These are phyloP conservation scores for Riparia riparia DNA, from an alignment of 2,113 vertebrate species.

Conservation along the genomic window DNA sequence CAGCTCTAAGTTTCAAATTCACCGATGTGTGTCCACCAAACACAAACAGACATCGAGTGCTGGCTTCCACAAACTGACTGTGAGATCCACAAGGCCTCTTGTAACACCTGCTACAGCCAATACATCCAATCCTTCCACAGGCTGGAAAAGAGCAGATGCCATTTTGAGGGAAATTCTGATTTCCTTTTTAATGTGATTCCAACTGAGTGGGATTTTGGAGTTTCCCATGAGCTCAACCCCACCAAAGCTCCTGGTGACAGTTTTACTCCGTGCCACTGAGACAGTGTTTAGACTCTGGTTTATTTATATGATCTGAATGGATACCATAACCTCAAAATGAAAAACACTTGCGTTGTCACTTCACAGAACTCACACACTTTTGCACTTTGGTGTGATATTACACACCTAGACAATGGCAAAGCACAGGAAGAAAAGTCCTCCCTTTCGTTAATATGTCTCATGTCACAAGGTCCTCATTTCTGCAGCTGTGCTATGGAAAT, in stretches of 20 bases:
- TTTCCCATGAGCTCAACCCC: not conserved
- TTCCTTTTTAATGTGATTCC: not conserved
- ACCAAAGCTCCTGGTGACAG: not conserved
- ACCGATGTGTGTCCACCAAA: not conserved
- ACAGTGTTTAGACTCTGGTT: not conserved
- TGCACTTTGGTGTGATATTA: accelerated
- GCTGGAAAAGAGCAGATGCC: not conserved
- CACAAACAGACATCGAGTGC: accelerated
- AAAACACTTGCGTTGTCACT: not conserved
- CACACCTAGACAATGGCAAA: not conserved
- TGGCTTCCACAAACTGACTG: not conserved
- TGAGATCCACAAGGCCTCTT: not conserved
- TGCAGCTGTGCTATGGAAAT: not conserved
- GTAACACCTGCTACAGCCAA: not conserved
- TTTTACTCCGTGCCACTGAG: not conserved
- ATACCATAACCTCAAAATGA: not conserved
- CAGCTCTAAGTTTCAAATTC: not conserved
- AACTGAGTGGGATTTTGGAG: not conserved
- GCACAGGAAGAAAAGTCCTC: not conserved
- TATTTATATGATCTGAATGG: not conserved
- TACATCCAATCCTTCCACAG: not conserved
- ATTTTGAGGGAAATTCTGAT: not conserved
- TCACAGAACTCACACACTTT: not conserved
- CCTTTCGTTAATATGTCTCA: not conserved
- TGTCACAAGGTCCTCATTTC: not conserved